Evolutionary conservation across 2,888 invertebrate genomes (phyloP), one percentile per base, ranked within the genome.

Genomic region (Helleia helle): DNA sequence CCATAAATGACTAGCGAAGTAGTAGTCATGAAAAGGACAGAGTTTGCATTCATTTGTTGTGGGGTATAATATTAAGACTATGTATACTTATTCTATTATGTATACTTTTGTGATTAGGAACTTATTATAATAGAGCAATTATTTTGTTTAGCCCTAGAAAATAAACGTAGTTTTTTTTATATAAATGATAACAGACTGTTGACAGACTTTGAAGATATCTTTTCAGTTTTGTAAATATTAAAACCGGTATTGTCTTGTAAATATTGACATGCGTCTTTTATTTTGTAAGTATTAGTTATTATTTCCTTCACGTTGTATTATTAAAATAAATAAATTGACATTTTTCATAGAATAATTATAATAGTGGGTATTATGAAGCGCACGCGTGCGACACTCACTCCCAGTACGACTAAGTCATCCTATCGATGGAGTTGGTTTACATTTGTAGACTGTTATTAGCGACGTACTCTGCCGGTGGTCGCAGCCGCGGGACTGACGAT

Each of bases 211-310:
- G 8, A 42, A 39, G 29, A 37, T 38, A 34, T 42, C 38, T 43
- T 49, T 45, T 47, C 45, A 45, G 45, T 47, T 43, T 41, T 29
- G 40, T 30, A 25, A 40, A 40, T 40, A 41, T 37, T 14, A 30
- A 25, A 13, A 24, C 34, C 28, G 24, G 22, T 22, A 37, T 25
- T 31, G 40, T 43, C 29, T 38, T 49, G 48, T 49, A 49, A 44
- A 48, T 47, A 47, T 27, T 29, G 38, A 47, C 31, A 34, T 40
- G 41, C 38, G 30, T 42, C 42, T 49, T 18, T 11, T 41, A 36
- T 13, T 29, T 38, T 28, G 38, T 38, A 29, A 36, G 13, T 36
- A 27, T 13, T 28, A 36, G 18, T 12, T 17, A 27, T 22, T 22
- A 25, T 38, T 28, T 9, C 4, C 28, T 41, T 22, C 13, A 26